phyloP scores from a whole-genome alignment of 2,113 vertebrate genomes.

The Cyanoramphus novaezelandiae region DNA sequence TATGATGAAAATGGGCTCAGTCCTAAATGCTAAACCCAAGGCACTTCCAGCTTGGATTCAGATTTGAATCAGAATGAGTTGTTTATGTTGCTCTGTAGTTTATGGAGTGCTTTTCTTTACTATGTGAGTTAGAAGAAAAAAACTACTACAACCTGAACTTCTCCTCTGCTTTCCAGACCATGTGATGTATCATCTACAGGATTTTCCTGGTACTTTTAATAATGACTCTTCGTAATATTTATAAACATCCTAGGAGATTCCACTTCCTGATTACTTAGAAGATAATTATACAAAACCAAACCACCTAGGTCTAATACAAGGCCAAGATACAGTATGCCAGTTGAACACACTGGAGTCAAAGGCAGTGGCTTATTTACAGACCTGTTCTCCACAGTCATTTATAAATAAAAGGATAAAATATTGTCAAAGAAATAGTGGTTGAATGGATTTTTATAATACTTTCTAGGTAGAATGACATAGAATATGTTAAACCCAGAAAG shows the following conservation, averaged over 20 bases:
- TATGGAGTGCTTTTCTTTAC: neutral
- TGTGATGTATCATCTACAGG: neutral
- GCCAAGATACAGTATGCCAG: neutral
- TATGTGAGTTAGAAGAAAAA: neutral
- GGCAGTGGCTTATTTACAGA: conserved; percentile 34
- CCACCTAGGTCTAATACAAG: neutral
- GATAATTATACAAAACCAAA: conserved; percentile 18
- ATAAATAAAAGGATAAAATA: conserved; percentile 35
- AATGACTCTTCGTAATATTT: neutral
- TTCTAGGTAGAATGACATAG: neutral
- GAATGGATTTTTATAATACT: conserved; percentile 51
- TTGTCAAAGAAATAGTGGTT: conserved; percentile 33
- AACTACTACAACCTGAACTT: neutral
- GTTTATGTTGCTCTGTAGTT: conserved; percentile 5
- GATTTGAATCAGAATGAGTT: neutral
- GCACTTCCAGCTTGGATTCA: neutral
- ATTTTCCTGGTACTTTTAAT: neutral
- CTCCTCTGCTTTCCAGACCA: neutral
- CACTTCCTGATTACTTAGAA: conserved; percentile 22
- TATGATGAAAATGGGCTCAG: neutral
- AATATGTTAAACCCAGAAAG: conserved; percentile 49
- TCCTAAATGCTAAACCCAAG: neutral
- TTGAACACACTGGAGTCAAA: neutral
- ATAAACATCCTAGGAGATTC: conserved; percentile 2
- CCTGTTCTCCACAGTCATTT: conserved; percentile 12